Evolutionary conservation across 2,888 invertebrate species (phyloP), one percentile per base, ranked within the genome.

Genomic region (Podotricha telesiphe): DNA sequence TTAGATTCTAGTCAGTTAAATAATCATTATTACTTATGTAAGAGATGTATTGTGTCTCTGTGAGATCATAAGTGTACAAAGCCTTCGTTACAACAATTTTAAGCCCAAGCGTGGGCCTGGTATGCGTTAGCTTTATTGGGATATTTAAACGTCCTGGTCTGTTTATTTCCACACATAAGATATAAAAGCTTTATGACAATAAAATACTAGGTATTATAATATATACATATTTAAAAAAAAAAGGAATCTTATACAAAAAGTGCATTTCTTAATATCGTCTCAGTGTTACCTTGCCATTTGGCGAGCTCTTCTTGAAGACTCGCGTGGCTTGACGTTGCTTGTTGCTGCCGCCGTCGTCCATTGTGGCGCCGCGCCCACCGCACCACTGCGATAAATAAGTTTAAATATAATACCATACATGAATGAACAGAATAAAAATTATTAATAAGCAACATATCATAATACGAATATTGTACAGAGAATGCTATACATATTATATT

Each of bases 261-360:
- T n/a, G n/a, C n/a, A n/a, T n/a, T n/a, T n/a, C n/a, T n/a, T n/a
- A n/a, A 28, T 28, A 37, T 37, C 5, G 15, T 28, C 28, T 53
- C 3, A 17, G 3, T 20, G n/a, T 6, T 67, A 96, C 96, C 95
- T 98, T 98, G 83, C 98, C 98, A 94, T 99, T 99, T 65, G 98
- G 98, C 73, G 98, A 98, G 89, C 98, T 98, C 91, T 99, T 99
- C 94, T 99, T 99, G 94, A 98, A 99, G 64, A 99, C 99, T 87
- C 98, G 96, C 93, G 96, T 96, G 76, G 96, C 96, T 82, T 96
- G 96, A 73, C 96, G 93, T 85, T 95, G 94, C 80, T 92, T 93
- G 88, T 91, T 95, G 86, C 95, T 95, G 88, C 95, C 95, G 79
- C 94, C 95, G 93, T 96, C 96, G 83, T 96, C 96, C 94, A 95